Base-by-base conservation (phyloP, 2,797 vertebrate genomes). In the Microctenopoma lineatum region DNA sequence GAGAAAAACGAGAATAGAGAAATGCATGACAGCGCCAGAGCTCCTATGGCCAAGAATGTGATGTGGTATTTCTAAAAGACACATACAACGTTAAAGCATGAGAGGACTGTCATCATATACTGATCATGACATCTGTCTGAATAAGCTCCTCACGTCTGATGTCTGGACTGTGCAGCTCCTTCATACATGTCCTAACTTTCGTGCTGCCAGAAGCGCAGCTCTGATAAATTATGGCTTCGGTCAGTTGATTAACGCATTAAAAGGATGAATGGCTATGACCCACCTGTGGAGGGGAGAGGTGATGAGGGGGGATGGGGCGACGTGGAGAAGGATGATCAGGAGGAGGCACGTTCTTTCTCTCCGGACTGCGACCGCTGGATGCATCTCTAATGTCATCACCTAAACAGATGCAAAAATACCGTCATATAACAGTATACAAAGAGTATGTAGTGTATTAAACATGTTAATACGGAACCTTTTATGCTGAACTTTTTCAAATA, bases 201-300 rank as follows among this genome's bases (percentile, higher is more conserved):
- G 53, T 25, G 4, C 25, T 26, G 10, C 18, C 5, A 18, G 41
- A 45, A 27, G 16, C 6, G 7, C 3, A 15, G 3, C 2, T 41
- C 6, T 16, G n/a, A 57, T 10, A 42, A 57, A 7, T 7, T 29
- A 8, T 44, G 34, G 39, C 32, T 52, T 62, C 11, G 18, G 15
- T 26, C 15, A 15, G 2, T 5, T 47, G 13, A 42, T 53, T 3
- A 25, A 14, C 36, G 10, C 2, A 41, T 16, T 56, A 41, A 44
- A 21, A 0, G 27, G 38, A 55, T 10, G 12, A 41, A 7, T 0
- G 2, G n/a, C 0, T 5, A 2, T 15, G 38, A 29, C 54, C 0
- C 54, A 92, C 91, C 86, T 83, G 69, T 5, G 90, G 74, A 36
- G 87, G 84, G 46, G 84, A 63, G 65, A 39, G 53, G 14, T 50